Base-by-base conservation (phyloP, 2,888 invertebrate genomes). In the Drosophila mimetica region DNA sequence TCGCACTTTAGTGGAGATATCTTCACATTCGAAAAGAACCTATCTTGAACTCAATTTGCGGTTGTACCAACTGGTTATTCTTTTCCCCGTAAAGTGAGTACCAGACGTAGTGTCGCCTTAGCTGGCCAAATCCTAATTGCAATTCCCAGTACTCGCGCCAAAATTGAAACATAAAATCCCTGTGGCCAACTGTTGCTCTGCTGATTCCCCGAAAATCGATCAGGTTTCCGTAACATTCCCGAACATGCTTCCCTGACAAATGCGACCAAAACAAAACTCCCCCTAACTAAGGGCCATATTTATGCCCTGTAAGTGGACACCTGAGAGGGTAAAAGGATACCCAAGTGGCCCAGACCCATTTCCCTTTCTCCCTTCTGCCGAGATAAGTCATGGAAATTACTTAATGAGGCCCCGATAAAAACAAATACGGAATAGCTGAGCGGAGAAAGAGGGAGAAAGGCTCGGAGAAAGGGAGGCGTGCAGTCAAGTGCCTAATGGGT, bases 261-360 rank as follows among this genome's bases (percentile, higher is more conserved):
- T 77, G 70, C 61, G 76, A 81, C 89, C 90, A 87, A 86, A 90
- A 90, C 89, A 90, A 89, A 89, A 74, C 90, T 75, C 79, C 90
- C 88, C 81, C 78, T 61, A 54, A 70, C 59, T 47, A 46, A 64
- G 57, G 42, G 16, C 28, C 58, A 54, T 53, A 75, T 69, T 55
- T 66, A 66, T 59, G 75, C 50, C 36, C 50, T 64, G 51, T 77
- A 80, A 86, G 81, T 86, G 84, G 77, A 75, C 80, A 86, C 83
- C 87, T 87, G 84, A 74, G 67, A 42, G 13, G 42, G 32, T 25
- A 39, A 41, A 65, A 77, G 75, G 77, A 64, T 64, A 77, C 59
- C 65, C 76, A 79, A 82, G 79, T 70, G 82, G 71, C 51, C 66
- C 32, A 1, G 3, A 55, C 28, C 44, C 54, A 66, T 64, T 59